Evolutionary conservation across 1,140 invertebrate genomes (phyloP), one percentile per base, ranked within the genome.

Genomic region (Macrotrachela quadricornifera): DNA sequence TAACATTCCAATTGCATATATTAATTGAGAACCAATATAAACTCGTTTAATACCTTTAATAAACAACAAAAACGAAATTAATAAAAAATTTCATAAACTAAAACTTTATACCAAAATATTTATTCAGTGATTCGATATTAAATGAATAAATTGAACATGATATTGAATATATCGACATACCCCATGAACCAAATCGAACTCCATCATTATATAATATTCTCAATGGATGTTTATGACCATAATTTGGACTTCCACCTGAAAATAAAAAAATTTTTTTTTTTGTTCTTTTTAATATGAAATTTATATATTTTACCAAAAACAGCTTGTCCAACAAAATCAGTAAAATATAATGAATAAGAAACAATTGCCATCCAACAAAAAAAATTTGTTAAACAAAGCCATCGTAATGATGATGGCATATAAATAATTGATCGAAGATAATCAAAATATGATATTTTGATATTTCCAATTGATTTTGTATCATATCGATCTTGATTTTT

Each of bases 281-380:
- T 36, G 50, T 60, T 66, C 43, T 60, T 61, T 21, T 51, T 45
- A 6, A 60, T 58, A n/a, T n/a, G n/a, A 64, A 81, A 80, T 64
- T 77, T 79, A 18, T 86, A 87, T 74, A 88, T 77, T 0, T 87
- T 86, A n/a, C 76, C 75, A 64, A 82, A 94, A n/a, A 94, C 85
- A 36, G 83, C 79, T 70, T 94, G 85, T 0, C 86, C 90, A 8
- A 94, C 87, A 65, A 91, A 95, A 69, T 94, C 87, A 0, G 90
- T 94, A 64, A 94, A 94, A 67, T 92, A 94, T 0, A 95, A 71
- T 0, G 87, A 92, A 63, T 94, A 95, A 65, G 85, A 91, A 1
- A 94, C 85, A 52, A 94, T 81, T 0, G 86, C 84, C 85, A 90
- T 92, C 90, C 88, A 94, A 63, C 85, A 91, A 66, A 92, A 92